Evolutionary conservation across 2,888 invertebrate species (phyloP), one percentile per base, ranked within the genome.

Genomic region (Formica aserva): DNA sequence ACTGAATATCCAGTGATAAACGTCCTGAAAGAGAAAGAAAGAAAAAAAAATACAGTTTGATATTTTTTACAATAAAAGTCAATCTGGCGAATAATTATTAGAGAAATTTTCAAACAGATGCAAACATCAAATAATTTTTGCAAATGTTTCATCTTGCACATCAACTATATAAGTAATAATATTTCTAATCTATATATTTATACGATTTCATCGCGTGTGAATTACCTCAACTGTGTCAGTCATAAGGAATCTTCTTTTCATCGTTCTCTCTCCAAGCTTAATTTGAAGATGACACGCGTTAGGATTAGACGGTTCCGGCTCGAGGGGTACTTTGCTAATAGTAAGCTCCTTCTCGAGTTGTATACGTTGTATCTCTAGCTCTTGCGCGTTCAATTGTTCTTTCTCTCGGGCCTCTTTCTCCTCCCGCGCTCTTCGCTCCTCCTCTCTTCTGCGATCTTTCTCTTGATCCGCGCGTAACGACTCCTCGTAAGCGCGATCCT

Each of bases 1-100:
- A 94, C 99, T 98, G 95, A 99, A 99, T 88, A 99, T 98, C 95
- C 98, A 99, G 95, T 98, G 97, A 95, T 98, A 98, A 86, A 99
- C 96, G 94, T 98, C 97, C 98, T 99, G 95, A 96, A 96, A 86
- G 8, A 1, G 48, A 48, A 89, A 88, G 3, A 66, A n/a, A 1
- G 18, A 15, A n/a, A 1, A 32, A 32, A 13, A 74, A 3, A 60
- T 63, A 80, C 11, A 60, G 32, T 15, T 18, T 63, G 84, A 32
- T 9, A 35, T 62, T 13, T 48, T 48, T n/a, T 48, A n/a, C 5
- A 15, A 48, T n/a, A 18, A 48, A 48, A 48, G n/a, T 48, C 18
- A 48, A 48, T n/a, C 6, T 18, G 48, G 48, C 18, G 8, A 48
- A 1, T 48, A n/a, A 48, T 67, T 67, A 3, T 5, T 48, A 29